phyloP scores from a whole-genome alignment of 2,888 invertebrate genomes.

The Eulithis testata region DNA sequence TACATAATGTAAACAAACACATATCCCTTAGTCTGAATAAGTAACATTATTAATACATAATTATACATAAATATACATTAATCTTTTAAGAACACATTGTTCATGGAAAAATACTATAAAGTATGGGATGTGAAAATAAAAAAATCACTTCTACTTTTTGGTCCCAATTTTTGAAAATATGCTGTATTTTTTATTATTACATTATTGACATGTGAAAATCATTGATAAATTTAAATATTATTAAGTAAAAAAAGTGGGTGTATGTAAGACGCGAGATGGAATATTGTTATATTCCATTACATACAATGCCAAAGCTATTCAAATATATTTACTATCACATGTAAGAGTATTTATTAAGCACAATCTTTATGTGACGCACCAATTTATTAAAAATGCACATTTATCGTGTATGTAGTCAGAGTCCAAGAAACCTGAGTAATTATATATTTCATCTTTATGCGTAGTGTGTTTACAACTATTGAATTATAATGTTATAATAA shows the following conservation, averaged over 20 bases:
- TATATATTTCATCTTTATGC: slow-evolving; percentile 48
- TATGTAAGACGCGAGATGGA: slow-evolving; percentile 77
- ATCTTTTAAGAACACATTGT: slow-evolving; percentile 37
- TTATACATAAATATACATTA: slow-evolving; percentile 33
- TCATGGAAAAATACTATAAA: slow-evolving; percentile 36
- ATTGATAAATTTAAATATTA: slow-evolving; percentile 18
- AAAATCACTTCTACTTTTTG: slow-evolving; percentile 13
- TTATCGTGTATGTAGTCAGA: slow-evolving; percentile 53
- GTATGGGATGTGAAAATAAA: slow-evolving; percentile 51
- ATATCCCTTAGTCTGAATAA: slow-evolving; percentile 79
- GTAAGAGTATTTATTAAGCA: slow-evolving; percentile 17
- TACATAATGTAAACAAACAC: slow-evolving; percentile 76
- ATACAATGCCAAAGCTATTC: slow-evolving; percentile 58
- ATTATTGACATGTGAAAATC: background rate
- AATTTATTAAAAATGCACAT: slow-evolving; percentile 23
- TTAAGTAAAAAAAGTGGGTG: slow-evolving; percentile 54
- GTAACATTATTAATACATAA: slow-evolving; percentile 53
- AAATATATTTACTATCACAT: background rate
- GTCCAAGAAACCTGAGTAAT: slow-evolving; percentile 73
- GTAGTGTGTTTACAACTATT: slow-evolving; percentile 29
- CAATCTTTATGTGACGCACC: slow-evolving; percentile 30
- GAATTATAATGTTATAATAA: slow-evolving; percentile 32
- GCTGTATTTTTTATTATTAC: slow-evolving; percentile 1
- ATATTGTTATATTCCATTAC: slow-evolving; percentile 64
- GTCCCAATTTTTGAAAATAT: slow-evolving; percentile 20